Percentiles rank a stretch among this genome's conserved stretches.
phyloP scores from a whole-genome alignment of 2,113 vertebrate species.

The Taxidea taxus region DNA sequence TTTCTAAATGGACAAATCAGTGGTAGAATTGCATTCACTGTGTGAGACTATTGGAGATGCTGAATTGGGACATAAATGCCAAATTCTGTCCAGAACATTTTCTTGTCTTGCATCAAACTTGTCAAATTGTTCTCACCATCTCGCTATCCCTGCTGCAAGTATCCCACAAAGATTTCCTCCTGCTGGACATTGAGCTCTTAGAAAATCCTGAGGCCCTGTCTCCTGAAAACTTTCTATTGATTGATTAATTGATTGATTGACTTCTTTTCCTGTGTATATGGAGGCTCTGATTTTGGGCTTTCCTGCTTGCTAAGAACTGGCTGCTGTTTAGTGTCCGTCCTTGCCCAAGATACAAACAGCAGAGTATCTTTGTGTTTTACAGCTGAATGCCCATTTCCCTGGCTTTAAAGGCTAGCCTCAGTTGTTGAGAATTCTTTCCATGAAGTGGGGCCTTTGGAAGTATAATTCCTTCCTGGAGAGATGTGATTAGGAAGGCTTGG shows the following conservation, averaged over 20 bases:
- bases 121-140: not conserved
- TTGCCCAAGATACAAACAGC: not conserved
- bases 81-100: not conserved
- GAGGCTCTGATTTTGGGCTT: not conserved
- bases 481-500: not conserved
- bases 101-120: not conserved
- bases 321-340: not conserved
- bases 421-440: not conserved
- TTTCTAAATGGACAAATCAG: not conserved
- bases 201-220: not conserved
- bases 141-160: not conserved
- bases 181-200: not conserved
- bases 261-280: not conserved
- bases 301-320: not conserved
- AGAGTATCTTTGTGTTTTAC: not conserved
- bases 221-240: not conserved
- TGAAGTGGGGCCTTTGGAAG: not conserved
- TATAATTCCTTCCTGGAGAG: not conserved
- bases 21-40: not conserved
- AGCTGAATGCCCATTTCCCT: not conserved
- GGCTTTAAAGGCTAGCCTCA: not conserved
- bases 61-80: not conserved
- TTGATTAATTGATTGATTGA: too few relatives aligned
- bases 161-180: not conserved
- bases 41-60: not conserved